These are phyloP conservation scores for Theropithecus gelada DNA, from an alignment of 2,113 vertebrate genomes.

Conservation along the genomic window DNA sequence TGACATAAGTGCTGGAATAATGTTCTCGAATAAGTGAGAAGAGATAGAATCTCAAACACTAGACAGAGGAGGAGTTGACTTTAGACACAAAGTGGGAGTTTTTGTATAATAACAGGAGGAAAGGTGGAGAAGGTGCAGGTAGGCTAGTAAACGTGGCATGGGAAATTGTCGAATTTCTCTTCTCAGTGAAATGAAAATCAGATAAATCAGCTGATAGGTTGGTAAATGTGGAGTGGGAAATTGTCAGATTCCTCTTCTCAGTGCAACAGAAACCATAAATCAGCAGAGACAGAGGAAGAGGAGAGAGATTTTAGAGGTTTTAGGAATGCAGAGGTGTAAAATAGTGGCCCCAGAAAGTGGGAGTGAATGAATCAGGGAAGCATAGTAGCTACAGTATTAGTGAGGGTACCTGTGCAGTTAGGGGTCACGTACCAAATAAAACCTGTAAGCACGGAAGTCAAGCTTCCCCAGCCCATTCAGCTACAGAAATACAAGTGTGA, in stretches of 20 bases:
- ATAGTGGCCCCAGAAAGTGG: not conserved
- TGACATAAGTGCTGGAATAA: not conserved
- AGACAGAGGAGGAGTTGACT: not conserved
- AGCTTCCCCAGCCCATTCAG: not conserved
- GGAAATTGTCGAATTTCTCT: constrained; percentile 34
- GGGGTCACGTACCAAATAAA: not conserved
- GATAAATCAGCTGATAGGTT: not conserved
- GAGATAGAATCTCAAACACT: not conserved
- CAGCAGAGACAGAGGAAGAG: not conserved
- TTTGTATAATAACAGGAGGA: not conserved
- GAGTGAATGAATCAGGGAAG: not conserved
- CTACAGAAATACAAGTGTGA: not conserved
- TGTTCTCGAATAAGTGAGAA: not conserved
- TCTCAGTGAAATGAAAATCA: constrained; percentile 40
- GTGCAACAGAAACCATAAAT: constrained; percentile 40
- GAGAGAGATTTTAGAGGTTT: not conserved
- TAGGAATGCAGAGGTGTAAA: not conserved
- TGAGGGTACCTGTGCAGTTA: not conserved
- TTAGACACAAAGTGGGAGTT: not conserved
- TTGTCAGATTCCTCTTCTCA: constrained; percentile 15
- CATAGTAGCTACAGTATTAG: fast-evolving
- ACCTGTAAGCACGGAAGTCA: not conserved
- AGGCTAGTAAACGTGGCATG: not conserved
- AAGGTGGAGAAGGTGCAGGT: not conserved
- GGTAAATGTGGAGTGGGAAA: not conserved